These are phyloP conservation scores for Bombylius discolor DNA, from an alignment of 2,888 invertebrate species.

Conservation along the genomic window DNA sequence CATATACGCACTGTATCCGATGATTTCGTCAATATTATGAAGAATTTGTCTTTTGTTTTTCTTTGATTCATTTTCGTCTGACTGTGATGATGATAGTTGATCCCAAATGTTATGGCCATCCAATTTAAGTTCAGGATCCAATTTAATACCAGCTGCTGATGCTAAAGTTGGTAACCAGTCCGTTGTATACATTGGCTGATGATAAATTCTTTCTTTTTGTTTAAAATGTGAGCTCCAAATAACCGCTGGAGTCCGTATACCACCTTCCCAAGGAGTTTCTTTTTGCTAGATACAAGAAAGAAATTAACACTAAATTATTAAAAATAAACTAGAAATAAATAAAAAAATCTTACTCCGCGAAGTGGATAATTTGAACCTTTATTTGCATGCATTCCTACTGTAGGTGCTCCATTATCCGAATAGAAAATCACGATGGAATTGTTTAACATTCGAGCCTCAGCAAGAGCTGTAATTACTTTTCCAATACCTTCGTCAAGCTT, in stretches of 20 bases:
- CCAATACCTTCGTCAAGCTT: constrained; percentile 78
- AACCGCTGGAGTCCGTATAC: constrained; percentile 59
- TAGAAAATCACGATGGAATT: constrained; percentile 76
- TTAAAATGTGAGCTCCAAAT: constrained; percentile 56
- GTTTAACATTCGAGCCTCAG: constrained; percentile 52
- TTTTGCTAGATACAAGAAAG: constrained; percentile 44
- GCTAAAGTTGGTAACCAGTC: constrained; percentile 73
- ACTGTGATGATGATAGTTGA: constrained; percentile 39
- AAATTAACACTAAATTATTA: not conserved
- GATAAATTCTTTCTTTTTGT: constrained; percentile 42
- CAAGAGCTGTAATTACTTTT: constrained; percentile 54
- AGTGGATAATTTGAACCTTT: constrained; percentile 69
- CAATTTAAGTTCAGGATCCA: constrained; percentile 29
- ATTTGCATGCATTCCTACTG: constrained; percentile 56
- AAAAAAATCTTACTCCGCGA: constrained; percentile 46
- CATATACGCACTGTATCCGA: constrained; percentile 24
- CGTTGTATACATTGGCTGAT: constrained; percentile 59
- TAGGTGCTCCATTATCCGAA: constrained; percentile 80
- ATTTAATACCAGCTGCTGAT: constrained; percentile 23
- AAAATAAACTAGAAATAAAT: not conserved
- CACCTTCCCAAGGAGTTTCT: constrained; percentile 75
- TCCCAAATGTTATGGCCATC: constrained; percentile 61
- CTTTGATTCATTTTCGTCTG: constrained; percentile 3
- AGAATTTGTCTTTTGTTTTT: constrained; percentile 26
- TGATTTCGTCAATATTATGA: constrained; percentile 56